Conservation (phyloP, 2,113 vertebrate species). For the Aspiorhynchus laticeps region DNA sequence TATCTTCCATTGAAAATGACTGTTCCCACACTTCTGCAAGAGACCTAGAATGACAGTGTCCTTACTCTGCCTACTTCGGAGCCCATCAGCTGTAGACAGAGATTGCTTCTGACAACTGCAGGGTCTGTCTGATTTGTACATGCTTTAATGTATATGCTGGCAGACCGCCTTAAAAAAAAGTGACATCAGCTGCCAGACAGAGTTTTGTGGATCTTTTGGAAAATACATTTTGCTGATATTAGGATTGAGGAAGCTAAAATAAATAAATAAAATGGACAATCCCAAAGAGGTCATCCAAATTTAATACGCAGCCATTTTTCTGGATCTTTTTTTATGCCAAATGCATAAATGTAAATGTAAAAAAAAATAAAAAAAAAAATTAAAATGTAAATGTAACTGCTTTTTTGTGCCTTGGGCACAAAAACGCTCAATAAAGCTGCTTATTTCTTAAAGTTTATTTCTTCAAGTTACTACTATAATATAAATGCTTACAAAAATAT, state of each 20-base stretch:
- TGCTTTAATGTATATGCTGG: slow-evolving; percentile 44
- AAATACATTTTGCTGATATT: slow-evolving; percentile 37
- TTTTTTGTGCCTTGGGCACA: too few relatives aligned
- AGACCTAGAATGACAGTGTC: not conserved
- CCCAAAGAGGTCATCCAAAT: slow-evolving; percentile 7
- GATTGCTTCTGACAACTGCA: slow-evolving; percentile 47
- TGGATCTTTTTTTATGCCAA: too few relatives aligned
- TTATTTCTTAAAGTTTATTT: too few relatives aligned
- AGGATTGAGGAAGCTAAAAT: slow-evolving; percentile 20
- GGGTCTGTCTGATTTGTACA: slow-evolving; percentile 50
- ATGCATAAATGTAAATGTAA: too few relatives aligned
- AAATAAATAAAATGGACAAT: slow-evolving; percentile 14
- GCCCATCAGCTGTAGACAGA: slow-evolving; percentile 34
- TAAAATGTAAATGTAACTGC: too few relatives aligned
- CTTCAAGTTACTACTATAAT: too few relatives aligned
- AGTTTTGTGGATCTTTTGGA: not conserved
- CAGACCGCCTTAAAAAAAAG: slow-evolving; percentile 35
- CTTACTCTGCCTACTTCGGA: not conserved
- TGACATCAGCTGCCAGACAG: not conserved
- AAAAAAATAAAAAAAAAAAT: too few relatives aligned
- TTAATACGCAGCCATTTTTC: slow-evolving; percentile 33
- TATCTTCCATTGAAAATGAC: not conserved
- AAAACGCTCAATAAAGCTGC: too few relatives aligned
- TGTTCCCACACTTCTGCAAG: not conserved
- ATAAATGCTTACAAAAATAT: too few relatives aligned